A percentile compares a stretch with the other conserved stretches of the same genome.
Conservation (phyloP, 2,888 invertebrate genomes). For the Ormyrus rosae region DNA sequence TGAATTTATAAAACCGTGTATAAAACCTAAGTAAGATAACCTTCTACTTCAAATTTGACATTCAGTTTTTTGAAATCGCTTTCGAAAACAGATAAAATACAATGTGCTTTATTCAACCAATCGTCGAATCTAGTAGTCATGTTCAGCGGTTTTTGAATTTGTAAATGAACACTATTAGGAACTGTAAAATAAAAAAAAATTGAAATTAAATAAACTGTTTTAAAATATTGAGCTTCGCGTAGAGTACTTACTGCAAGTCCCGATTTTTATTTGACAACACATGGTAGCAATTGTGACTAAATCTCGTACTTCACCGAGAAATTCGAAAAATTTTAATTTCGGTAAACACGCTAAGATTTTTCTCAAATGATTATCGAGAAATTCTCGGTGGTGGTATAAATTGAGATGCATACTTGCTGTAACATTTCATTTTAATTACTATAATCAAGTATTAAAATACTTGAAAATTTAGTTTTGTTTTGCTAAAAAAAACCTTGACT, state of each 20-base stretch:
- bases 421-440: neutral
- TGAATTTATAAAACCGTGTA: too few species aligned
- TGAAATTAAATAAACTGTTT: neutral
- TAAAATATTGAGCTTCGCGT: neutral
- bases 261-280: constrained; percentile 45
- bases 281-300: constrained; percentile 37
- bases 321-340: constrained; percentile 37
- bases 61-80: neutral
- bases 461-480: too few species aligned
- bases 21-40: neutral
- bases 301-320: constrained; percentile 27
- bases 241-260: constrained; percentile 26
- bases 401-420: constrained; percentile 28
- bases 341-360: constrained; percentile 36
- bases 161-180: constrained; percentile 2
- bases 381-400: constrained; percentile 41
- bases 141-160: constrained; percentile 1
- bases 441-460: neutral
- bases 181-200: constrained; percentile 21
- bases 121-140: neutral
- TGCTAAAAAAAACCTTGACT: neutral
- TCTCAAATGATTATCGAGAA: constrained; percentile 40
- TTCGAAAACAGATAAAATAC: constrained; percentile 12
- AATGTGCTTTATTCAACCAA: constrained; percentile 16
- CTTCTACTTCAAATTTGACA: neutral